Percentiles rank a stretch among this genome's conserved stretches.
Conservation (phyloP, 2,797 vertebrate species). For the Ispidina picta region DNA sequence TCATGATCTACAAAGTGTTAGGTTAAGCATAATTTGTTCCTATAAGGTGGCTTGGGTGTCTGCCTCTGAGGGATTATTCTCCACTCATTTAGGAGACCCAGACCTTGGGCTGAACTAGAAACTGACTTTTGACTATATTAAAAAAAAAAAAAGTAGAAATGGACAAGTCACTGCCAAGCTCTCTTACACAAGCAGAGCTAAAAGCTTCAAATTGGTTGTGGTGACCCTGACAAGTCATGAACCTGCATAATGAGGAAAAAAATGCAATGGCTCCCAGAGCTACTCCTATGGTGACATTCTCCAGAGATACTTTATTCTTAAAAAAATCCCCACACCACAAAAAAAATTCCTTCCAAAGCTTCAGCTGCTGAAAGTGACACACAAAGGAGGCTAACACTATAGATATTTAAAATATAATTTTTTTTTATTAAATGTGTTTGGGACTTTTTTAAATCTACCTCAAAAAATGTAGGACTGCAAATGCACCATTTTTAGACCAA, state of each 20-base stretch:
- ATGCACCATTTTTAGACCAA: background rate
- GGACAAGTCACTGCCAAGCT: background rate
- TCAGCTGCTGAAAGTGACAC: background rate
- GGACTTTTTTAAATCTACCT: background rate
- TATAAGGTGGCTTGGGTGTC: background rate
- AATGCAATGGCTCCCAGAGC: background rate
- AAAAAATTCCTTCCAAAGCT: background rate
- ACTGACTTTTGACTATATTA: background rate
- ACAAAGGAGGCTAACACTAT: background rate
- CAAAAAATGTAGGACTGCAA: background rate
- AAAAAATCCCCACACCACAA: rapidly evolving
- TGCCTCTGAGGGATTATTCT: background rate
- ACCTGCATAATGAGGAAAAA: background rate
- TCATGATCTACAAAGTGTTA: background rate
- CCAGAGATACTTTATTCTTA: background rate
- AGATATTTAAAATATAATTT: background rate
- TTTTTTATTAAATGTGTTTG: background rate
- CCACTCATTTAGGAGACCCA: background rate
- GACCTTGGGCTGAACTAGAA: background rate
- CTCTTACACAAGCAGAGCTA: background rate
- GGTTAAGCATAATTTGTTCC: background rate
- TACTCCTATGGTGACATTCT: background rate
- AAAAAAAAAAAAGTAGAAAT: background rate
- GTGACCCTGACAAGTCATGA: background rate
- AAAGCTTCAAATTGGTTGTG: background rate